Percentiles rank a stretch among this genome's conserved stretches.
Evolutionary conservation across 2,113 vertebrate genomes (phyloP).

Genomic region (Semicossyphus pulcher): DNA sequence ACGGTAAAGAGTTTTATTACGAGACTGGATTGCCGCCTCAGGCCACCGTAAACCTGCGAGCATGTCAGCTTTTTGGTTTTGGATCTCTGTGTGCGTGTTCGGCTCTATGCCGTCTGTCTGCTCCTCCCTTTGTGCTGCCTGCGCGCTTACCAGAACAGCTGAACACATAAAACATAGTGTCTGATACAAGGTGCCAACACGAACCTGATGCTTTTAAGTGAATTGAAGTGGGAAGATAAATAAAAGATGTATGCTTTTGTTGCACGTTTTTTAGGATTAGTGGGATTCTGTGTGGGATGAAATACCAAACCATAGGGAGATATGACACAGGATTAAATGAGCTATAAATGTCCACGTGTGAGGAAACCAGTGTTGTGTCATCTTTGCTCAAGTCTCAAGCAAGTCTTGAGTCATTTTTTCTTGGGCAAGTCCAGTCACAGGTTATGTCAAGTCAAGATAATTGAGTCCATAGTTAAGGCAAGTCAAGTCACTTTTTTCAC

Average conservation of each 20-base stretch:
- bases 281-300: neutral
- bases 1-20: constrained; percentile 31
- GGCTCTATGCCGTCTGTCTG: neutral
- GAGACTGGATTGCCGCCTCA: constrained; percentile 6
- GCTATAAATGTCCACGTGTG: no score
- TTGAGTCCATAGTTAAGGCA: no score
- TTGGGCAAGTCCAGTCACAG: no score
- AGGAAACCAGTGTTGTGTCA: no score
- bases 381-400: no score
- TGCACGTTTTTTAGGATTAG: constrained; percentile 14
- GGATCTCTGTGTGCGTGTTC: constrained; percentile 1
- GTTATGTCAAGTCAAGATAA: no score
- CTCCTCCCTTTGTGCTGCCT: neutral
- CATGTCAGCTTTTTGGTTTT: constrained; percentile 23
- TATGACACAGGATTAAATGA: neutral
- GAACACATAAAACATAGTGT: neutral
- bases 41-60: constrained; percentile 26
- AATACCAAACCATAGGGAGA: neutral
- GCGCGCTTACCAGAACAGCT: constrained; percentile 2
- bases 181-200: neutral
- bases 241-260: neutral
- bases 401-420: no score
- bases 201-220: neutral
- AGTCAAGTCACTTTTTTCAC: no score
- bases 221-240: no score